Conservation (phyloP, 2,888 invertebrate species). For the Caenorhabditis sp. region DNA sequence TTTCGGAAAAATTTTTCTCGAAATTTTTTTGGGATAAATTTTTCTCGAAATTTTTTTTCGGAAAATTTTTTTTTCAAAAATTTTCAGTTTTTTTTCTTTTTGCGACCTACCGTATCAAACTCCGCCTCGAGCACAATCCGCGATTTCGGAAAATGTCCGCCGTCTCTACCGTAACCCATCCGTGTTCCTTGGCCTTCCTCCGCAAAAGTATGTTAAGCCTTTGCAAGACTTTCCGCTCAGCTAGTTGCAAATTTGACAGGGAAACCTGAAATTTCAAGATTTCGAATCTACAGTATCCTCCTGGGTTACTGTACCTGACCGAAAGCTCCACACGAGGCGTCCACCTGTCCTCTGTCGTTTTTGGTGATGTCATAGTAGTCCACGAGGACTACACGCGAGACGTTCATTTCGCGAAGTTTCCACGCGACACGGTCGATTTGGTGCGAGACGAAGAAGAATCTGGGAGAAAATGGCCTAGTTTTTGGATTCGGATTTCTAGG, state of each 20-base stretch:
- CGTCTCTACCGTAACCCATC: slow-evolving; percentile 75
- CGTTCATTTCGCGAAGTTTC: slow-evolving; percentile 52
- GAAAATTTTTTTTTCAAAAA: too few relatives aligned
- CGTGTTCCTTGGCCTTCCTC: slow-evolving; percentile 65
- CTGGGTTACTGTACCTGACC: slow-evolving; percentile 52
- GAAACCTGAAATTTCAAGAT: slow-evolving; percentile 58
- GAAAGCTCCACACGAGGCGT: slow-evolving; percentile 75
- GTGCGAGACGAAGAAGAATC: slow-evolving; percentile 73
- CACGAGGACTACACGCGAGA: slow-evolving; percentile 69
- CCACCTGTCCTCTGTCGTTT: slow-evolving; percentile 77
- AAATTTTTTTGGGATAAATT: too few relatives aligned
- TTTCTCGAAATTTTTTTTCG: too few relatives aligned
- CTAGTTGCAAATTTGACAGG: slow-evolving; percentile 66
- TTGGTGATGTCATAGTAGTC: slow-evolving; percentile 78
- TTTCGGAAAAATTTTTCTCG: too few relatives aligned
- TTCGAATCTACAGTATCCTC: slow-evolving; percentile 3
- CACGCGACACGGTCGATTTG: slow-evolving; percentile 72
- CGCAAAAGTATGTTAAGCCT: slow-evolving; percentile 72
- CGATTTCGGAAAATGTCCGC: slow-evolving; percentile 68
- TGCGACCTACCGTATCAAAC: slow-evolving; percentile 75
- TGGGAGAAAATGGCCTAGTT: neutral
- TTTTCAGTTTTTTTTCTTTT: too few relatives aligned
- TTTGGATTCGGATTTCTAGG: neutral
- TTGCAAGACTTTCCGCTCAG: slow-evolving; percentile 70
- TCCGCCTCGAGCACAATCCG: slow-evolving; percentile 76